Percentiles rank a stretch among this genome's conserved stretches.
These are phyloP conservation scores for Melanaphis sacchari DNA, from an alignment of 1,140 invertebrate species.

Conservation along the genomic window DNA sequence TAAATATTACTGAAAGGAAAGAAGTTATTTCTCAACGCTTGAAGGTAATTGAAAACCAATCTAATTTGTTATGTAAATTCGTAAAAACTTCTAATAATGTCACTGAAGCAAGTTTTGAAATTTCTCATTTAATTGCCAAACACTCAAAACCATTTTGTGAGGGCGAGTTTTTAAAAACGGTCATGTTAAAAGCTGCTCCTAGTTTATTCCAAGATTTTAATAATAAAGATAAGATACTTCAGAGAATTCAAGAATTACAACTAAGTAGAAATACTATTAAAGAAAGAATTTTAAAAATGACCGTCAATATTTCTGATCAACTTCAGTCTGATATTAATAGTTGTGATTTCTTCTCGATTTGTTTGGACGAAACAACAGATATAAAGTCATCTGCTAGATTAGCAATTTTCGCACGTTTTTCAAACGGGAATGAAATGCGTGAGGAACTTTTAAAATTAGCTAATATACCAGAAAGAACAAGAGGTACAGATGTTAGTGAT, in stretches of 20 bases:
- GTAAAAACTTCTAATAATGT: slow-evolving; percentile 20
- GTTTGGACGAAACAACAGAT: slow-evolving; percentile 22
- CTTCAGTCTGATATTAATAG: slow-evolving; percentile 30
- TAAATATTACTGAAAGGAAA: slow-evolving; percentile 25
- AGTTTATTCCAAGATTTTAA: slow-evolving; percentile 21
- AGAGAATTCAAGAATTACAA: slow-evolving; percentile 21
- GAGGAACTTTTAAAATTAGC: no score
- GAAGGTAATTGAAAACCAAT: slow-evolving; percentile 23
- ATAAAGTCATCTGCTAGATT: slow-evolving; percentile 32
- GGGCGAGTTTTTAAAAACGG: slow-evolving; percentile 22
- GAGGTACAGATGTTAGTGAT: no score
- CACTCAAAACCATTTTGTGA: slow-evolving; percentile 16
- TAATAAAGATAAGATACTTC: slow-evolving; percentile 35
- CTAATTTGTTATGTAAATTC: slow-evolving; percentile 36
- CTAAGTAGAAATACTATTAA: slow-evolving; percentile 28
- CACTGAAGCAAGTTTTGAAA: slow-evolving; percentile 17
- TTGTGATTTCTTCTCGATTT: slow-evolving; percentile 23
- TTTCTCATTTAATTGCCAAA: slow-evolving; percentile 17
- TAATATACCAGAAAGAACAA: not conserved
- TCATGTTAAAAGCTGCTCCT: slow-evolving; percentile 29
- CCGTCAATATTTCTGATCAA: slow-evolving; percentile 24
- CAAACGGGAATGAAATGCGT: no score
- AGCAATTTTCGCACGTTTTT: no score
- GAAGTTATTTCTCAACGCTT: slow-evolving; percentile 31
- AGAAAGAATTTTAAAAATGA: slow-evolving; percentile 36